Percentiles rank a stretch among this genome's conserved stretches.
These are phyloP conservation scores for Drosophila insularis DNA, from an alignment of 1,140 invertebrate species.

Conservation along the genomic window DNA sequence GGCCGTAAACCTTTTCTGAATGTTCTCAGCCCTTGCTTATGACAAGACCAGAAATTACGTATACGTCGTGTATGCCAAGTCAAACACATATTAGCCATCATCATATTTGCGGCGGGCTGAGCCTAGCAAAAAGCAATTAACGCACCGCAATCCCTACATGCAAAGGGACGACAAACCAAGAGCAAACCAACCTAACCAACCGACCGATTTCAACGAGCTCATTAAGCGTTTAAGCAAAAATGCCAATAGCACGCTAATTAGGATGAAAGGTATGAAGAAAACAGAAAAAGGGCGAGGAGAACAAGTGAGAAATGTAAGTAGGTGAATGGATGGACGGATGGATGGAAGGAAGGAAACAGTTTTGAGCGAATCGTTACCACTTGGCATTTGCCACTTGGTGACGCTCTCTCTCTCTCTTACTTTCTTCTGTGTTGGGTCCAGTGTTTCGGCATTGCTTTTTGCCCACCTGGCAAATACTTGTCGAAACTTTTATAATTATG, in stretches of 20 bases:
- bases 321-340: not conserved
- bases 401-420: conserved; percentile 22
- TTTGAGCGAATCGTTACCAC: conserved; percentile 38
- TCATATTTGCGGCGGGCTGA: conserved; percentile 32
- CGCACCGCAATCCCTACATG: conserved; percentile 16
- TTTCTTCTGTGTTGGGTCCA: conserved; percentile 21
- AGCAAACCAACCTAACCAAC: not conserved
- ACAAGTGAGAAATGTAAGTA: not conserved
- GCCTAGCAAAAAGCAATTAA: conserved; percentile 36
- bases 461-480: conserved; percentile 79
- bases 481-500: conserved; percentile 81
- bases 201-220: conserved; percentile 65
- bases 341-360: conserved; percentile 9
- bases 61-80: conserved; percentile 36
- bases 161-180: conserved; percentile 12
- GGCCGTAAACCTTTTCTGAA: conserved; percentile 50
- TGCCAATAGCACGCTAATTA: conserved; percentile 79
- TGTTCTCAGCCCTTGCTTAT: conserved; percentile 40
- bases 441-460: conserved; percentile 30
- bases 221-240: conserved; percentile 79
- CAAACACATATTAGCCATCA: conserved; percentile 46
- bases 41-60: conserved; percentile 63
- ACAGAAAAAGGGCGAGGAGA: not conserved
- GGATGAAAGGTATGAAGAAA: conserved; percentile 31
- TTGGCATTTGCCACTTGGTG: conserved; percentile 65